A percentile compares a stretch with the other conserved stretches of the same genome.
These are phyloP conservation scores for Troglohyphantes excavatus DNA, from an alignment of 2,888 invertebrate genomes.

Conservation along the genomic window DNA sequence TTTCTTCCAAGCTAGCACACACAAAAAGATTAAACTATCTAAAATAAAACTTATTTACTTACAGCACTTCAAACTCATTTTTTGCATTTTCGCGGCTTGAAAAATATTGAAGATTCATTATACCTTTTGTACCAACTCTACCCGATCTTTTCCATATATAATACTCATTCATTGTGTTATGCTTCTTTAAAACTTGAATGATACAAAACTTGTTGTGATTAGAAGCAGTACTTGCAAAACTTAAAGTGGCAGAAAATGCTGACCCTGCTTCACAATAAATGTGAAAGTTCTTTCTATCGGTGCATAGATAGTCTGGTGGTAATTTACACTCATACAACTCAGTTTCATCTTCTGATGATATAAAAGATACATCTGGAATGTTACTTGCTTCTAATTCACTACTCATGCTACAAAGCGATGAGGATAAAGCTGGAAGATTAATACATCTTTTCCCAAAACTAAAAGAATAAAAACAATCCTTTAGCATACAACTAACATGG, in stretches of 20 bases:
- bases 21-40: too few species aligned
- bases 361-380: background rate
- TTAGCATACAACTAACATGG: background rate
- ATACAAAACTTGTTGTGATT: conserved; percentile 85
- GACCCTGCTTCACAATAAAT: conserved; percentile 81
- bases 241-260: conserved; percentile 84
- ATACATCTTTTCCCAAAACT: conserved; percentile 11
- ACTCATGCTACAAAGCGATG: background rate
- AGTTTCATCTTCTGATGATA: background rate
- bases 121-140: conserved; percentile 84
- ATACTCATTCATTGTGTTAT: conserved; percentile 82
- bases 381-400: background rate
- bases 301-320: conserved; percentile 32
- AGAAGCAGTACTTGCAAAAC: conserved; percentile 84
- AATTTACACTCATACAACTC: background rate
- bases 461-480: background rate
- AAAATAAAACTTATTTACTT: too few species aligned
- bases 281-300: background rate
- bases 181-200: conserved; percentile 84
- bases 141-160: conserved; percentile 85
- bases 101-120: conserved; percentile 82
- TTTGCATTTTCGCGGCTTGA: conserved; percentile 83
- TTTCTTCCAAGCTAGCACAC: too few species aligned
- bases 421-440: conserved; percentile 15
- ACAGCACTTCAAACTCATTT: conserved; percentile 83